phyloP scores from a whole-genome alignment of 2,888 invertebrate species.

The Yponomeuta sedellus region DNA sequence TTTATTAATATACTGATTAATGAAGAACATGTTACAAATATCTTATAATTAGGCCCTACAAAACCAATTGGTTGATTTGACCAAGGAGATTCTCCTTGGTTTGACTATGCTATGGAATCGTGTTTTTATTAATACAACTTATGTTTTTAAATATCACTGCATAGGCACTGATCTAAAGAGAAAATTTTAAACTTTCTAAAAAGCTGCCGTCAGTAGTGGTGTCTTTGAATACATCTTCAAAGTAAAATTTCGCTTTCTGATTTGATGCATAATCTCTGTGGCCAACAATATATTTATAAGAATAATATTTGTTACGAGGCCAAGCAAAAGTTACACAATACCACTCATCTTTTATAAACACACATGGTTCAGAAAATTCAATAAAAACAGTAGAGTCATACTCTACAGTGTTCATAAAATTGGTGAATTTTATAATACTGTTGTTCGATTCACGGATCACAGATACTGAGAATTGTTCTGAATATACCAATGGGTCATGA shows the following conservation, averaged over 20 bases:
- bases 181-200: constrained; percentile 61
- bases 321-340: constrained; percentile 62
- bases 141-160: no score
- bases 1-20: no score
- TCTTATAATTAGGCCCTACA: no score
- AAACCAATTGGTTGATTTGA: no score
- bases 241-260: constrained; percentile 54
- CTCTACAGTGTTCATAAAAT: constrained; percentile 54
- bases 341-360: constrained; percentile 62
- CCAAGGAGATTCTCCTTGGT: no score
- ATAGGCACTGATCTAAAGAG: constrained; percentile 38
- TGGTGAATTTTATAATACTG: constrained; percentile 47
- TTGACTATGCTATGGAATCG: no score
- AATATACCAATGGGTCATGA: constrained; percentile 47
- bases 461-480: constrained; percentile 57
- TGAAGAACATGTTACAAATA: no score
- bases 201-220: constrained; percentile 56
- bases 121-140: no score
- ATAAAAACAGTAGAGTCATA: constrained; percentile 64
- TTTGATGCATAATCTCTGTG: constrained; percentile 51
- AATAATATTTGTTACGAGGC: constrained; percentile 45
- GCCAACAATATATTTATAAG: constrained; percentile 59
- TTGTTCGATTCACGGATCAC: constrained; percentile 53
- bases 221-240: constrained; percentile 52
- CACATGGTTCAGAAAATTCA: constrained; percentile 55